Base-by-base conservation (phyloP, 2,888 invertebrate genomes). In the Priapulus caudatus region DNA sequence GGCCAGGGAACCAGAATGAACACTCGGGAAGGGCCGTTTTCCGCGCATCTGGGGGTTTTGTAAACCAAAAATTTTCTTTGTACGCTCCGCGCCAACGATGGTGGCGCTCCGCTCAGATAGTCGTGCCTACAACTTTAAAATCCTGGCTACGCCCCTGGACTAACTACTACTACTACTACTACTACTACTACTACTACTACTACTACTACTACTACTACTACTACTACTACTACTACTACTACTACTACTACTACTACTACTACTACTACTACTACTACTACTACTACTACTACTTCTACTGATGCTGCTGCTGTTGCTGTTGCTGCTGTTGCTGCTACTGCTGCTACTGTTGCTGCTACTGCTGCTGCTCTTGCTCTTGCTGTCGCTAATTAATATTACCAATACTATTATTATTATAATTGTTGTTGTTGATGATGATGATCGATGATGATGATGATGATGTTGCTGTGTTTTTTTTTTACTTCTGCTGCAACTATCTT, bases 141-240 rank as follows among this genome's bases (percentile, higher is more conserved):
- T n/a, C n/a, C n/a, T n/a, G 33, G n/a, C 33, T 33, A 33, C n/a
- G 33, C n/a, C n/a, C 33, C n/a, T 33, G n/a, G n/a, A 33, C 33
- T 10, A 33, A 33, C n/a, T 33, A 33, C n/a, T 33, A 33, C 33
- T 33, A 33, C n/a, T 33, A 33, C 33, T 33, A 33, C n/a, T 33
- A 33, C 33, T 33, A 33, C n/a, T 33, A 33, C n/a, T 33, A 33
- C n/a, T 33, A 33, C n/a, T 33, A 33, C n/a, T 33, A 33, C 33
- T 33, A 33, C n/a, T 33, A 33, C n/a, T 33, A 33, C n/a, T 33
- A 33, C n/a, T 33, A 33, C n/a, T 33, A 33, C n/a, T 33, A 33
- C n/a, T 33, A 33, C n/a, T 33, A 33, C n/a, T 33, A 33, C n/a
- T 33, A 33, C n/a, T 33, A 33, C n/a, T 33, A 33, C n/a, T 33